Evolutionary conservation across 2,113 vertebrate genomes (phyloP).

Genomic region (Cairina moschata): DNA sequence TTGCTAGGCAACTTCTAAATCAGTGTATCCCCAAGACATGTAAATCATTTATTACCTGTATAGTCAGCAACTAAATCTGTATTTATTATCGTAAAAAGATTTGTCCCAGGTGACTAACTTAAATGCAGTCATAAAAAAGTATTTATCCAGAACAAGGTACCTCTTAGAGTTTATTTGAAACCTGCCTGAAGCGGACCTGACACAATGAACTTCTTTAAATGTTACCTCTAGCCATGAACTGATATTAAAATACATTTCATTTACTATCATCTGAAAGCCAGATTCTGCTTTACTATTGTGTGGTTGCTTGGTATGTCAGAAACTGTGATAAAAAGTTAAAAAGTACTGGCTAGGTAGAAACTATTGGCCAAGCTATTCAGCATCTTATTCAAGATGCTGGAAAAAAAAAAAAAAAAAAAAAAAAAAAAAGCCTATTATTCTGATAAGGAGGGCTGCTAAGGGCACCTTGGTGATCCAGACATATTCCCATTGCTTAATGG

Average conservation of each 20-base stretch:
- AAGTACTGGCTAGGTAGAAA: background rate
- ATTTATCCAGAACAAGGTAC: background rate
- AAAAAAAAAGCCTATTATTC: background rate
- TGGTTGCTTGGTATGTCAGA: background rate
- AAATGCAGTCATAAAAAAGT: background rate
- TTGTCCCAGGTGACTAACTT: background rate
- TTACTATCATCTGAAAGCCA: background rate
- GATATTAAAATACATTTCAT: slow-evolving; percentile 12
- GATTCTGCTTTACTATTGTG: background rate
- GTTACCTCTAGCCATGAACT: background rate
- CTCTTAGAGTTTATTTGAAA: slow-evolving; percentile 19
- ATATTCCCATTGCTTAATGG: background rate
- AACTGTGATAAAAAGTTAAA: background rate
- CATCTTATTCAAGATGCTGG: background rate
- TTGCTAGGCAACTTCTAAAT: background rate
- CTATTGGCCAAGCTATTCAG: background rate
- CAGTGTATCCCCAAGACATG: background rate
- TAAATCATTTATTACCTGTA: background rate
- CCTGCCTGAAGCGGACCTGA: background rate
- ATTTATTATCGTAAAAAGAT: background rate
- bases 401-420: background rate
- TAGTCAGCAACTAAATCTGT: background rate
- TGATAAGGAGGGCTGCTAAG: background rate
- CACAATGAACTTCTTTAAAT: background rate
- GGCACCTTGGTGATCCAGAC: background rate